Base-by-base conservation (phyloP, 2,888 invertebrate genomes). In the Drosophila yooni region DNA sequence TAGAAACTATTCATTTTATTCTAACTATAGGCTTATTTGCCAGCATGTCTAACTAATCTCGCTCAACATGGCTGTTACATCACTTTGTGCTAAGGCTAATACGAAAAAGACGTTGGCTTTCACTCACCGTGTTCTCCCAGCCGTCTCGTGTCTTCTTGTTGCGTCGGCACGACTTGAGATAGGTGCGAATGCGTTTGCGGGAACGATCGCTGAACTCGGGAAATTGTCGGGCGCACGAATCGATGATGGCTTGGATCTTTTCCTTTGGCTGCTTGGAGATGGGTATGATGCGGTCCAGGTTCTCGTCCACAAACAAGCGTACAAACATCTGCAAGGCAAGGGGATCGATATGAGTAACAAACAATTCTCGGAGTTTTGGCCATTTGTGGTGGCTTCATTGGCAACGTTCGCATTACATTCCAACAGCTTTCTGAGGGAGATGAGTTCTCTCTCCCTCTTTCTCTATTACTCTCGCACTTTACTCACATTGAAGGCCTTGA, bases 251-350 rank as follows among this genome's bases (percentile, higher is more conserved):
- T 92, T 99, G 98, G 83, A 99, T 98, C 94, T 99, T 99, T 93
- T 99, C 99, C 93, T 99, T 99, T 11, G 99, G 99, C 94, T 99
- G 99, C 92, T 99, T 98, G 61, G 98, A 98, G 91, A 99, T 99
- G 68, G 99, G 99, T 68, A 99, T 98, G 94, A 98, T 98, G 91
- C 99, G 95, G 93, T 99, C 99, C 86, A 99, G 94, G 92, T 99
- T 99, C 94, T 99, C 99, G 93, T 99, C 99, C 74, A 99, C 99
- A 94, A 99, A 99, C 72, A 99, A 94, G 50, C 99, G 96, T 74
- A 99, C 98, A 94, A 99, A 99, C 99, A 99, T 99, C 99, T 99
- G 94, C 58, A 94, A 84, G 74, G 52, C 40, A 59, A 63, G 59
- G 6, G 50, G 40, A 8, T 36, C 2, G 3, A 36, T 48, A 43